These are phyloP conservation scores for Patella caerulea DNA, from an alignment of 2,888 invertebrate genomes.

Conservation along the genomic window DNA sequence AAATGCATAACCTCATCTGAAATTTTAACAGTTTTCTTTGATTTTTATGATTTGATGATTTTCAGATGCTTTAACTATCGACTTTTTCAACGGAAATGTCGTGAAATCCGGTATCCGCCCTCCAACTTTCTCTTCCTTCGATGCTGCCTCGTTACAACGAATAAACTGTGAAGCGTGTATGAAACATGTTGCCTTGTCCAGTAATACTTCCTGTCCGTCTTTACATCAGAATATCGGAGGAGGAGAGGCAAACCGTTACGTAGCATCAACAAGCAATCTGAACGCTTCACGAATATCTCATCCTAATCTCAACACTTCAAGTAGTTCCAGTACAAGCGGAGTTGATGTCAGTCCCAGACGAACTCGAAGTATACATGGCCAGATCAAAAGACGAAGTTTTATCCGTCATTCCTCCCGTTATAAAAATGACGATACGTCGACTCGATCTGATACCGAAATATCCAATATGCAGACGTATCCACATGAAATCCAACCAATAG, in stretches of 20 bases:
- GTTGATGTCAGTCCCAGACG: conserved; percentile 47
- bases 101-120: neutral
- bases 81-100: conserved; percentile 43
- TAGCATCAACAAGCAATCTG: too few relatives aligned
- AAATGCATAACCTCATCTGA: too few relatives aligned
- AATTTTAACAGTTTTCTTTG: neutral
- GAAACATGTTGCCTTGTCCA: conserved; percentile 11
- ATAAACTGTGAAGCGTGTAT: conserved; percentile 14
- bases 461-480: neutral
- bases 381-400: conserved; percentile 34
- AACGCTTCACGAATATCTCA: neutral
- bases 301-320: conserved; percentile 45
- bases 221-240: conserved; percentile 1
- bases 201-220: conserved; percentile 28
- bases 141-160: conserved; percentile 3
- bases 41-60: conserved; percentile 24
- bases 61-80: conserved; percentile 60
- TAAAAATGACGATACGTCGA: neutral
- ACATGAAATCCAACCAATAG: neutral
- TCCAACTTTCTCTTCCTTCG: conserved; percentile 14
- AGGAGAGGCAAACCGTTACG: conserved; percentile 2
- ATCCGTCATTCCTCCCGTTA: conserved; percentile 27
- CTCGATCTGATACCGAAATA: neutral
- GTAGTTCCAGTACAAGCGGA: conserved; percentile 53
- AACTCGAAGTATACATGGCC: conserved; percentile 36